Conservation (phyloP, 2,888 invertebrate species). For the Scrobipalpa atriplicella region DNA sequence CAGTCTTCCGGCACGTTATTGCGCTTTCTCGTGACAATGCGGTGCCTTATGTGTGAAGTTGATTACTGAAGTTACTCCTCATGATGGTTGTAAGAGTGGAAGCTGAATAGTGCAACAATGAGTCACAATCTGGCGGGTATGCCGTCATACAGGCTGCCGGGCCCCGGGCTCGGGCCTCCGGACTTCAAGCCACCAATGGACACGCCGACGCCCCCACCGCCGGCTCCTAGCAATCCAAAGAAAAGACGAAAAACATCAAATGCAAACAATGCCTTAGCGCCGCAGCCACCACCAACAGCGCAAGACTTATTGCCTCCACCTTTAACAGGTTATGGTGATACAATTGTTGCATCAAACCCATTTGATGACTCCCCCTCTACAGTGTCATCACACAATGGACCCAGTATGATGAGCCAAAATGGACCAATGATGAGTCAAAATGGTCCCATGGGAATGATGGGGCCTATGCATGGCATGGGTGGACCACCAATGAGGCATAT, state of each 20-base stretch:
- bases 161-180: conserved; percentile 86
- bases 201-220: conserved; percentile 86
- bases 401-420: conserved; percentile 85
- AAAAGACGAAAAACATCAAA: conserved; percentile 92
- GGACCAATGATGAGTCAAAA: conserved; percentile 87
- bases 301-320: conserved; percentile 93
- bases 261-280: conserved; percentile 85
- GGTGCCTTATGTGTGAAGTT: conserved; percentile 64
- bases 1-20: conserved; percentile 71
- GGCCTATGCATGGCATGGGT: conserved; percentile 84
- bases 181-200: conserved; percentile 90
- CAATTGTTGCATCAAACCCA: conserved; percentile 96
- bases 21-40: conserved; percentile 71
- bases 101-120: conserved; percentile 80
- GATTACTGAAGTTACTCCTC: conserved; percentile 54
- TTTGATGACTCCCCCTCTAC: conserved; percentile 94
- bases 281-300: conserved; percentile 87
- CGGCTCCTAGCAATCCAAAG: conserved; percentile 92
- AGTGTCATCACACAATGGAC: conserved; percentile 79
- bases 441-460: conserved; percentile 86
- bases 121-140: conserved; percentile 92
- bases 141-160: conserved; percentile 90
- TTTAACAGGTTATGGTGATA: conserved; percentile 95
- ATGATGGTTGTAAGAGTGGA: conserved; percentile 71
- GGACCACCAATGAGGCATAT: conserved; percentile 86